These are phyloP conservation scores for Pissodes strobi DNA, from an alignment of 1,140 invertebrate genomes.

Conservation along the genomic window DNA sequence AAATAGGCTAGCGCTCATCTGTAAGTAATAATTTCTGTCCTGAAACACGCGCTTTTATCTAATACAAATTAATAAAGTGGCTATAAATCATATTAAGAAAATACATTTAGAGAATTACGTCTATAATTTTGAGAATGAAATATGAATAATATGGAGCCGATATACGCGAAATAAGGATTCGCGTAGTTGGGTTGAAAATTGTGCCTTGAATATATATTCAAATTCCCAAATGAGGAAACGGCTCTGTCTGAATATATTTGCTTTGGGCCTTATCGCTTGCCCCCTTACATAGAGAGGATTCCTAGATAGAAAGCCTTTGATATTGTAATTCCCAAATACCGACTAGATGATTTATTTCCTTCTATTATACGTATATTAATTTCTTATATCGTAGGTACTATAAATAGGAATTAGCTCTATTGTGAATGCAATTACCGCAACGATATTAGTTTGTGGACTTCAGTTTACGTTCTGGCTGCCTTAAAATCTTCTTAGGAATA, in stretches of 20 bases:
- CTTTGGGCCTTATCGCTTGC: constrained; percentile 46
- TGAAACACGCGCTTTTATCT: too few relatives aligned
- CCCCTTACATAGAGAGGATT: constrained; percentile 47
- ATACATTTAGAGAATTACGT: too few relatives aligned
- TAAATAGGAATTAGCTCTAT: constrained; percentile 42
- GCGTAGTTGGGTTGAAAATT: constrained; percentile 44
- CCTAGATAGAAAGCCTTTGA: constrained; percentile 52
- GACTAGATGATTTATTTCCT: constrained; percentile 50
- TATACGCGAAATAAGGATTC: constrained; percentile 41
- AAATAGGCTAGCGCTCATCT: too few relatives aligned
- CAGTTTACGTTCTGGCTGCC: too few relatives aligned
- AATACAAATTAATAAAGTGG: too few relatives aligned
- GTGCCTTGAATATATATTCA: constrained; percentile 51
- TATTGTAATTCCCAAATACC: constrained; percentile 51
- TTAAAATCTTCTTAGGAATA: too few relatives aligned
- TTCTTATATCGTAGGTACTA: constrained; percentile 40
- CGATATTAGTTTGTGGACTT: too few relatives aligned
- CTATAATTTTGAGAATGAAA: constrained; percentile 18
- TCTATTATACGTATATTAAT: constrained; percentile 41
- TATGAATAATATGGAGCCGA: constrained; percentile 44
- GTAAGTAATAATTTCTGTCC: too few relatives aligned
- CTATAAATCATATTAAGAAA: too few relatives aligned
- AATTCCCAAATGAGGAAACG: constrained; percentile 51
- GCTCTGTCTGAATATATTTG: constrained; percentile 51
- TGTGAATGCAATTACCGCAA: too few relatives aligned